Conservation (phyloP, 1,140 invertebrate species). For the Chlorops oryzae region DNA sequence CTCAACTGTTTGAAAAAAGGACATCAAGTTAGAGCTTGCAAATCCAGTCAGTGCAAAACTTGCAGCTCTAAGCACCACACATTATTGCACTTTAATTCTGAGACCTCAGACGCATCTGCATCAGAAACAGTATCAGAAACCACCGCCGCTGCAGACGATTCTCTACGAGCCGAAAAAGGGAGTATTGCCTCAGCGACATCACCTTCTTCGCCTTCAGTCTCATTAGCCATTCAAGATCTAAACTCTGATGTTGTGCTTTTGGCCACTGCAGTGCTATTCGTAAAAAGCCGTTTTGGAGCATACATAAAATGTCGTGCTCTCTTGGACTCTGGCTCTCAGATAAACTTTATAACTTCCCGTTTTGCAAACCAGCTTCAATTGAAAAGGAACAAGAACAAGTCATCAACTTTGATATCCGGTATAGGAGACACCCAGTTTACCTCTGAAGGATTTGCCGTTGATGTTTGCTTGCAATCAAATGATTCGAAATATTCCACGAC, state of each 20-base stretch:
- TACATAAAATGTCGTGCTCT: constrained; percentile 6
- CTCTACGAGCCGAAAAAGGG: too few relatives aligned
- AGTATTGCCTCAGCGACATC: neutral
- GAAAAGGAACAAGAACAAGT: neutral
- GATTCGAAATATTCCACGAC: constrained; percentile 14
- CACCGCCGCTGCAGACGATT: too few relatives aligned
- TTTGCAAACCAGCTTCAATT: constrained; percentile 5
- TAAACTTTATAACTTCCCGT: constrained; percentile 6
- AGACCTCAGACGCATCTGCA: neutral
- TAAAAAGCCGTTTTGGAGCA: neutral
- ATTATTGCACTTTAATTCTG: neutral
- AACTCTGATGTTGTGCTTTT: constrained; percentile 2
- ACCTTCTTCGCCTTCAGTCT: neutral
- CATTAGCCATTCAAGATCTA: constrained; percentile 4
- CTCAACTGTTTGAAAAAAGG: neutral
- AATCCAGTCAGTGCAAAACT: neutral
- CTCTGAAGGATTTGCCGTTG: neutral
- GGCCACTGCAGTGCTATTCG: constrained; percentile 8
- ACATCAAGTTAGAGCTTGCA: neutral
- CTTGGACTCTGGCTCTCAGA: constrained; percentile 10
- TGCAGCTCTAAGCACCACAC: neutral
- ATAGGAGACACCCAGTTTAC: constrained; percentile 1
- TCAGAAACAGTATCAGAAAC: too few relatives aligned
- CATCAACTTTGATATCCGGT: neutral
- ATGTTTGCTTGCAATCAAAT: neutral